Percentiles rank a stretch among this genome's conserved stretches.
Conservation (phyloP, 2,797 vertebrate species). For the Masticophis lateralis region DNA sequence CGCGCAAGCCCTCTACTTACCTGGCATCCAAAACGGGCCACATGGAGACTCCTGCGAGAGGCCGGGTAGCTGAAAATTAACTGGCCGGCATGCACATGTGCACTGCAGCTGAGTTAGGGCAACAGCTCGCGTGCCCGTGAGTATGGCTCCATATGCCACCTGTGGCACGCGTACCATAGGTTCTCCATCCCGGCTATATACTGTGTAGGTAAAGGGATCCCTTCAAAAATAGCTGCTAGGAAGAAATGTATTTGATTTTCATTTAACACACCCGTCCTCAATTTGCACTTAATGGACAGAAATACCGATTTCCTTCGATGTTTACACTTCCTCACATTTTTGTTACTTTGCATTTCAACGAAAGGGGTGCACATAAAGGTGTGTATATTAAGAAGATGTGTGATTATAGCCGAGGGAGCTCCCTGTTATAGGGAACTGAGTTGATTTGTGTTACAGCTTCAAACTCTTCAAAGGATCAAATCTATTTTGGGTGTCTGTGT, state of each 20-base stretch:
- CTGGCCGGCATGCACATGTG: too few relatives aligned
- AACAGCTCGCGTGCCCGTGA: too few relatives aligned
- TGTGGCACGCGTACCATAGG: too few relatives aligned
- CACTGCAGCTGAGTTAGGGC: too few relatives aligned
- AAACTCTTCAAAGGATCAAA: neutral
- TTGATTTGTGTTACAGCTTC: neutral
- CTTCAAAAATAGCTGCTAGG: neutral
- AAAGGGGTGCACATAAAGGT: neutral
- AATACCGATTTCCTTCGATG: neutral
- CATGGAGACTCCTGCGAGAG: too few relatives aligned
- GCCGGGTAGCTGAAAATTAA: too few relatives aligned
- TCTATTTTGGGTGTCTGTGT: neutral
- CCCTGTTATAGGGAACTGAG: neutral
- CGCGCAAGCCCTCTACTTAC: too few relatives aligned
- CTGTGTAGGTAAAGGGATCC: neutral
- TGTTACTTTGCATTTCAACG: neutral
- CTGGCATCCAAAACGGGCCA: too few relatives aligned
- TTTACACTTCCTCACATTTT: neutral
- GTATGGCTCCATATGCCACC: fast-evolving
- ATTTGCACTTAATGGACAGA: neutral
- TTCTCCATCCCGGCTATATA: neutral
- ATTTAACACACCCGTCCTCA: neutral
- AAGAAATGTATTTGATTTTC: neutral
- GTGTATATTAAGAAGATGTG: neutral
- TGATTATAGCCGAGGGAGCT: neutral